These are phyloP conservation scores for Aurelia coerulea DNA, from an alignment of 30 jellyfish, hydroid and myxozoan genomes.

Conservation along the genomic window DNA sequence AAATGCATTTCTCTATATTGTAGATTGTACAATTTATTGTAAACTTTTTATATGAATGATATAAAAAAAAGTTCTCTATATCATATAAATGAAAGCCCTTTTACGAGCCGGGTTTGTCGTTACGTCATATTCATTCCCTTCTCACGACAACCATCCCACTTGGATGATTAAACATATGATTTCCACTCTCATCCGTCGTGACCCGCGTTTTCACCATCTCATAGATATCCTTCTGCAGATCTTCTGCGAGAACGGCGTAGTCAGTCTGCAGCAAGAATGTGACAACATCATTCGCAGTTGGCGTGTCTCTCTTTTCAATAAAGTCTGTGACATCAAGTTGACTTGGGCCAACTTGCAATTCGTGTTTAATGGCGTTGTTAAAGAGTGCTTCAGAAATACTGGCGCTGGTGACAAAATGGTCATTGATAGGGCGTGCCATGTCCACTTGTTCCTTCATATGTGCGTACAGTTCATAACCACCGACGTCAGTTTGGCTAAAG, in stretches of 20 bases:
- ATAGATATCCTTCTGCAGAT: slow-evolving; percentile 4
- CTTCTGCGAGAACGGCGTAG: slow-evolving; percentile 5
- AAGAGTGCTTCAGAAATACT: neutral
- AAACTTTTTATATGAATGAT: no score
- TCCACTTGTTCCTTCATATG: neutral
- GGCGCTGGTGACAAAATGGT: slow-evolving; percentile 8
- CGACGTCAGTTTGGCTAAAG: slow-evolving; percentile 6
- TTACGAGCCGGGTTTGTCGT: no score
- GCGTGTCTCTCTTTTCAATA: neutral
- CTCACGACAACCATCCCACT: slow-evolving; percentile 14
- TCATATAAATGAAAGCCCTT: no score
- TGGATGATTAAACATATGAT: slow-evolving; percentile 25
- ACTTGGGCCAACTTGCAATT: neutral
- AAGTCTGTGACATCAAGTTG: slow-evolving; percentile 43
- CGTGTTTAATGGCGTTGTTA: neutral
- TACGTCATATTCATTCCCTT: neutral
- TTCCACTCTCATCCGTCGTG: slow-evolving; percentile 2
- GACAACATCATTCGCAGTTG: slow-evolving; percentile 9
- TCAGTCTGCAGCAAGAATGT: slow-evolving; percentile 37
- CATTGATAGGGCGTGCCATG: neutral
- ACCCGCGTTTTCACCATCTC: slow-evolving; percentile 25
- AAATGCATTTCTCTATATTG: no score
- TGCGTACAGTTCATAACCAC: slow-evolving; percentile 20
- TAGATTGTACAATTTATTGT: no score
- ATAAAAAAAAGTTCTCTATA: no score